These are phyloP conservation scores for Lutjanus erythropterus DNA, from an alignment of 2,113 vertebrate genomes.

Conservation along the genomic window DNA sequence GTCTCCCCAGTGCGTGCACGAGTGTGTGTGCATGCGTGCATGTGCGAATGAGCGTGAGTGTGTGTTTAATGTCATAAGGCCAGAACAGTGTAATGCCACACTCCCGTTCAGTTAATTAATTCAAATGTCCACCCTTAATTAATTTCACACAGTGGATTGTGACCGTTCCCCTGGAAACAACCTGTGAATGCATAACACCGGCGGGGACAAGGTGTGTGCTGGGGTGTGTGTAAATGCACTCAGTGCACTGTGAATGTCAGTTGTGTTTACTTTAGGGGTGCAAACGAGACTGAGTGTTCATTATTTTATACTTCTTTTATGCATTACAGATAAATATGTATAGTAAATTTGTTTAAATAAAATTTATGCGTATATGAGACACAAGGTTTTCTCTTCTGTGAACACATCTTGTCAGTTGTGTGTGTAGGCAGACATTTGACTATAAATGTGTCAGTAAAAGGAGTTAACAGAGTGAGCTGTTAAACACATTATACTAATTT, in stretches of 20 bases:
- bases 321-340: constrained; percentile 2
- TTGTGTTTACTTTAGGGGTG: not conserved
- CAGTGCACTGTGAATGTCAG: constrained; percentile 2
- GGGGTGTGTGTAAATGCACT: constrained; percentile 7
- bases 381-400: not conserved
- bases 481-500: not conserved
- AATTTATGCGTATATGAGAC: not conserved
- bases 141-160: constrained; percentile 72
- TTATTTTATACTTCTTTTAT: not conserved
- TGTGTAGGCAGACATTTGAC: not conserved
- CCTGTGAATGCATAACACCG: constrained; percentile 58
- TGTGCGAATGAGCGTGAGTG: not conserved
- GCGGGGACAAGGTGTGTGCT: constrained; percentile 20
- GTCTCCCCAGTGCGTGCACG: constrained; percentile 18
- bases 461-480: not conserved
- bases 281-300: not conserved
- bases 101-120: constrained; percentile 76
- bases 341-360: not conserved
- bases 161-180: constrained; percentile 64
- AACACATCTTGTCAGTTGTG: not conserved
- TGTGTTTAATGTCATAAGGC: constrained; percentile 73
- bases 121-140: constrained; percentile 78
- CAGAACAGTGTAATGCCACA: constrained; percentile 68
- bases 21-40: constrained; percentile 32
- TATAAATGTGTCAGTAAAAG: not conserved